A percentile compares a stretch with the other conserved stretches of the same genome.
phyloP scores from a whole-genome alignment of 2,888 invertebrate genomes.

The Eledona agricola region DNA sequence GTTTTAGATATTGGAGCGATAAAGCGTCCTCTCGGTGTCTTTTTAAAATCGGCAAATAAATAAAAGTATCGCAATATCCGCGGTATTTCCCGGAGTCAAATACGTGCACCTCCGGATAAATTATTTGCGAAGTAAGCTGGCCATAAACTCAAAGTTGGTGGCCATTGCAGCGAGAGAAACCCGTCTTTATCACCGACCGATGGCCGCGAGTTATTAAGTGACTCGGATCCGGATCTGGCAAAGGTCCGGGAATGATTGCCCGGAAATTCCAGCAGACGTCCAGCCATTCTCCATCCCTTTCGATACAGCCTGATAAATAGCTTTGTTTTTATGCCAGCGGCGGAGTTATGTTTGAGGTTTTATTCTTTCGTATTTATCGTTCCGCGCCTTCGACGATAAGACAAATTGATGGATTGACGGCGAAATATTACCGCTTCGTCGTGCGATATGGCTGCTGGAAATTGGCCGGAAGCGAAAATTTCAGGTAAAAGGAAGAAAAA shows the following conservation, averaged over 20 bases:
- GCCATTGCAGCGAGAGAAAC: slow-evolving; percentile 26
- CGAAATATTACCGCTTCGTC: slow-evolving; percentile 21
- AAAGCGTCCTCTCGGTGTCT: slow-evolving; percentile 18
- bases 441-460: slow-evolving; percentile 2
- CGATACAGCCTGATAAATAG: slow-evolving; percentile 53
- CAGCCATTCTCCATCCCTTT: slow-evolving; percentile 52
- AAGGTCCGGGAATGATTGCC: slow-evolving; percentile 52
- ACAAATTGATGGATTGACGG: slow-evolving; percentile 34
- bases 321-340: slow-evolving; percentile 48
- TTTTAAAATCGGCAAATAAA: slow-evolving; percentile 25
- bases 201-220: slow-evolving; percentile 53
- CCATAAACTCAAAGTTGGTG: slow-evolving; percentile 29
- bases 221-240: slow-evolving; percentile 49
- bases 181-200: slow-evolving; percentile 42
- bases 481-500: background rate
- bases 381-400: slow-evolving; percentile 32
- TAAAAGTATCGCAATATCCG: slow-evolving; percentile 20
- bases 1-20: slow-evolving; percentile 24
- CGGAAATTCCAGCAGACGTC: slow-evolving; percentile 53
- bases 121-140: slow-evolving; percentile 17
- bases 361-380: slow-evolving; percentile 41
- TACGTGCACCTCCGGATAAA: slow-evolving; percentile 20
- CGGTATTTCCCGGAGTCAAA: slow-evolving; percentile 11
- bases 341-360: slow-evolving; percentile 42
- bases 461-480: background rate